A percentile compares a stretch with the other conserved stretches of the same genome.
phyloP scores from a whole-genome alignment of 2,113 vertebrate species.

The Riparia riparia region DNA sequence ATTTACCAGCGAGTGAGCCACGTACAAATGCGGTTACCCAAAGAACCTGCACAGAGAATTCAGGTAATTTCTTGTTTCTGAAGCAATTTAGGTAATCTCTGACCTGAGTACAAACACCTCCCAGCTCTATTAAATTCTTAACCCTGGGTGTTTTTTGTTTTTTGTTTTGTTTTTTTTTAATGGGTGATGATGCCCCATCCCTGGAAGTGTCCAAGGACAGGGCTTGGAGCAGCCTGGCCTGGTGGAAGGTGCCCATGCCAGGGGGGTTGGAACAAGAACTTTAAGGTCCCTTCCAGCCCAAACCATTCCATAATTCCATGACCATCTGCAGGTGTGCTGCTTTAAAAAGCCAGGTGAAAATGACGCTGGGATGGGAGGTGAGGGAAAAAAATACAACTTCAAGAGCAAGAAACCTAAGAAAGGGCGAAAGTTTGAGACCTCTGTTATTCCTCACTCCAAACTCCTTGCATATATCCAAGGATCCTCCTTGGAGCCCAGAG shows the following conservation, averaged over 20 bases:
- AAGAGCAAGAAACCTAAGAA: background rate
- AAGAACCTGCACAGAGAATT: background rate
- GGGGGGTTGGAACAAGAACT: background rate
- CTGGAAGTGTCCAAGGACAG: background rate
- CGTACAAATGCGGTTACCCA: background rate
- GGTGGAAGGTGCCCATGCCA: background rate
- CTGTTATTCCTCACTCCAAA: background rate
- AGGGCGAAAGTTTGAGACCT: background rate
- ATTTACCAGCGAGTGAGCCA: background rate
- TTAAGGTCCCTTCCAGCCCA: background rate
- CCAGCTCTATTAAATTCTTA: background rate
- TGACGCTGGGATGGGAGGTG: background rate
- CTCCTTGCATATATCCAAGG: background rate
- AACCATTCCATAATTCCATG: background rate
- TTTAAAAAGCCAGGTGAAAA: background rate
- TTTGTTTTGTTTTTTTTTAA: background rate
- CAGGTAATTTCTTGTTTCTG: background rate
- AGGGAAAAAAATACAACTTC: background rate
- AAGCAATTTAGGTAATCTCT: constrained; percentile 6
- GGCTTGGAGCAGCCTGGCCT: background rate
- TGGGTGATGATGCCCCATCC: background rate
- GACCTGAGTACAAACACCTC: constrained; percentile 21
- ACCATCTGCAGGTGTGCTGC: background rate
- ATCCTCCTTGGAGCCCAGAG: background rate
- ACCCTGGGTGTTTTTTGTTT: background rate